Percentiles rank a stretch among this genome's conserved stretches.
These are phyloP conservation scores for Drosophila nr. perissopoda DNA, from an alignment of 2,888 invertebrate genomes.

Conservation along the genomic window DNA sequence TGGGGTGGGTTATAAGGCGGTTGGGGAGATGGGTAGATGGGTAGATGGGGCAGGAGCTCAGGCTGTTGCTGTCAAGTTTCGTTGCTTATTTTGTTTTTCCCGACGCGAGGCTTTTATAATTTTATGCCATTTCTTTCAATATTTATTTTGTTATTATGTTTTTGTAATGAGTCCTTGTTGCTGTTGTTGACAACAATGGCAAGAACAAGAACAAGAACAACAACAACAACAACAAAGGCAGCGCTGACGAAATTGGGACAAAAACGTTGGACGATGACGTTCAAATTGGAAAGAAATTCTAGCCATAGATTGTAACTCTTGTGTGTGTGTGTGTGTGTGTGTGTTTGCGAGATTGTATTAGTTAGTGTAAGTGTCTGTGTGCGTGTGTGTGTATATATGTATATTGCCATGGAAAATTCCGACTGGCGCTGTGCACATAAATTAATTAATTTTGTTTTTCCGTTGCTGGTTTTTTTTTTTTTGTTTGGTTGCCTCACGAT, in stretches of 20 bases:
- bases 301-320: constrained; percentile 63
- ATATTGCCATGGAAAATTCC: constrained; percentile 78
- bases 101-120: constrained; percentile 73
- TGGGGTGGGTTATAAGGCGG: background rate
- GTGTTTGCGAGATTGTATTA: constrained; percentile 13
- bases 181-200: constrained; percentile 48
- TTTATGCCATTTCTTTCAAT: constrained; percentile 82
- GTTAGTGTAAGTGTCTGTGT: constrained; percentile 3
- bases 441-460: constrained; percentile 78
- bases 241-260: constrained; percentile 61
- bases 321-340: constrained; percentile 27
- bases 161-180: constrained; percentile 76
- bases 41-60: constrained; percentile 3
- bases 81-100: constrained; percentile 44
- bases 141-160: constrained; percentile 81
- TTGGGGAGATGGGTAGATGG: background rate
- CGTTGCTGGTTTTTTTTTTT: constrained; percentile 31
- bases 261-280: constrained; percentile 71
- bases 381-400: constrained; percentile 32
- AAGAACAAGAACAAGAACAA: constrained; percentile 22
- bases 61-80: constrained; percentile 69
- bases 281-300: constrained; percentile 78
- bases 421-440: constrained; percentile 68
- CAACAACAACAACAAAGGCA: constrained; percentile 9
- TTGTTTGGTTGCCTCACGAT: constrained; percentile 14